A percentile compares a stretch with the other conserved stretches of the same genome.
Conservation (phyloP, 2,888 invertebrate species). For the Agapostemon virescens region DNA sequence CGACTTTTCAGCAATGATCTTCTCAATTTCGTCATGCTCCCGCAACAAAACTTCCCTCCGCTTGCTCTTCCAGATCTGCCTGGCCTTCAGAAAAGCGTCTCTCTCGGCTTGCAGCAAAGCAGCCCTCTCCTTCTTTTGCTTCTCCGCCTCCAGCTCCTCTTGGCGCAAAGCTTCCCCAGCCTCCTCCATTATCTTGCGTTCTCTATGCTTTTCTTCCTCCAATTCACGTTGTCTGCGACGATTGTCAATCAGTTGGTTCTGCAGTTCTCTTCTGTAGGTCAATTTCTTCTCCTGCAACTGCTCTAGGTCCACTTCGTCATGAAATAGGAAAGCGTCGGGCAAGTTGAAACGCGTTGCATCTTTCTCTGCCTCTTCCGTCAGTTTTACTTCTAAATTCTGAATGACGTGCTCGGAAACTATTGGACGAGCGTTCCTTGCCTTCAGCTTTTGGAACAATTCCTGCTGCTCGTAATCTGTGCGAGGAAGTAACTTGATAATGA, state of each 20-base stretch:
- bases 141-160: slow-evolving; percentile 49
- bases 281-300: slow-evolving; percentile 36
- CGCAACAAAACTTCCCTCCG: slow-evolving; percentile 51
- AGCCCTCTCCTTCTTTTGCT: slow-evolving; percentile 43
- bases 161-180: slow-evolving; percentile 35
- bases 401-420: neutral
- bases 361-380: slow-evolving; percentile 6
- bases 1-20: slow-evolving; percentile 51
- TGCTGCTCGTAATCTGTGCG: slow-evolving; percentile 28
- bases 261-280: slow-evolving; percentile 46
- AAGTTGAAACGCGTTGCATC: neutral
- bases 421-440: neutral
- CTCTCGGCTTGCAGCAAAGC: slow-evolving; percentile 53
- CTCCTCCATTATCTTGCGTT: slow-evolving; percentile 64
- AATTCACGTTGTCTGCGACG: slow-evolving; percentile 51
- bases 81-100: slow-evolving; percentile 57
- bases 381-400: neutral
- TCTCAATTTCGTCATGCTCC: slow-evolving; percentile 57
- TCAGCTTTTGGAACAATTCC: slow-evolving; percentile 12
- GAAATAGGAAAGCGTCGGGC: slow-evolving; percentile 13
- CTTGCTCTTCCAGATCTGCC: slow-evolving; percentile 59
- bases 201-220: slow-evolving; percentile 63
- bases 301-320: neutral
- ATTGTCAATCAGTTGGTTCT: slow-evolving; percentile 65
- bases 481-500: no score